Evolutionary conservation across 2,113 vertebrate species (phyloP).

Genomic region (Heterotilapia buettikoferi): DNA sequence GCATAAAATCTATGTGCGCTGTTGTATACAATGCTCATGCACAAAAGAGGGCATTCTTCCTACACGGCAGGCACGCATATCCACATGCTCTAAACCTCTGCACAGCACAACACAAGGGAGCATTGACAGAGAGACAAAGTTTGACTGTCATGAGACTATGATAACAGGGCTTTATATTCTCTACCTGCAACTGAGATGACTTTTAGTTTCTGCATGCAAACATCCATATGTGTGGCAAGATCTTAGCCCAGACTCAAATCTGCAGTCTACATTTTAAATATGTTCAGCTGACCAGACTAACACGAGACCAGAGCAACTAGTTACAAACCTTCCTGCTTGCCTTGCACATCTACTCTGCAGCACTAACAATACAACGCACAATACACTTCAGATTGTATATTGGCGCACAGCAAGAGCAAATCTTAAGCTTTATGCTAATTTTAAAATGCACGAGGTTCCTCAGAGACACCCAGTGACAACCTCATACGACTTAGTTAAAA

Average conservation of each 20-base stretch:
- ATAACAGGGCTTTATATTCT: not conserved
- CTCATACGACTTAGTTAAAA: not conserved
- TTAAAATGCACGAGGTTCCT: not conserved
- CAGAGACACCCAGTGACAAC: not conserved
- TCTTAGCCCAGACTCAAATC: not conserved
- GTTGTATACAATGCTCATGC: not conserved
- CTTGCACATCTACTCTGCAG: not conserved
- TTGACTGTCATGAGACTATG: slow-evolving; percentile 25
- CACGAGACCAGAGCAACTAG: not conserved
- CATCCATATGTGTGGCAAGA: not conserved
- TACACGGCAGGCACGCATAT: not conserved
- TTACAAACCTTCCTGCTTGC: not conserved
- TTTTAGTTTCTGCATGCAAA: not conserved
- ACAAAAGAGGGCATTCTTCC: slow-evolving; percentile 55
- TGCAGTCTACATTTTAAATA: not conserved
- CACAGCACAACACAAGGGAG: slow-evolving; percentile 30
- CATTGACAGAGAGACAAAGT: slow-evolving; percentile 22
- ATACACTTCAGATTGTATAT: not conserved
- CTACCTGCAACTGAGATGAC: not conserved
- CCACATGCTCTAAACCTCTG: slow-evolving; percentile 42
- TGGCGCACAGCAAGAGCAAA: not conserved
- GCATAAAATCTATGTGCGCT: not conserved
- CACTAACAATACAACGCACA: not conserved
- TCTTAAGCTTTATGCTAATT: not conserved
- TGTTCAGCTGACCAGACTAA: not conserved